A percentile compares a stretch with the other conserved stretches of the same genome.
phyloP scores from a whole-genome alignment of 92 coral and sea anemone genomes.

The Heteractis magnifica region DNA sequence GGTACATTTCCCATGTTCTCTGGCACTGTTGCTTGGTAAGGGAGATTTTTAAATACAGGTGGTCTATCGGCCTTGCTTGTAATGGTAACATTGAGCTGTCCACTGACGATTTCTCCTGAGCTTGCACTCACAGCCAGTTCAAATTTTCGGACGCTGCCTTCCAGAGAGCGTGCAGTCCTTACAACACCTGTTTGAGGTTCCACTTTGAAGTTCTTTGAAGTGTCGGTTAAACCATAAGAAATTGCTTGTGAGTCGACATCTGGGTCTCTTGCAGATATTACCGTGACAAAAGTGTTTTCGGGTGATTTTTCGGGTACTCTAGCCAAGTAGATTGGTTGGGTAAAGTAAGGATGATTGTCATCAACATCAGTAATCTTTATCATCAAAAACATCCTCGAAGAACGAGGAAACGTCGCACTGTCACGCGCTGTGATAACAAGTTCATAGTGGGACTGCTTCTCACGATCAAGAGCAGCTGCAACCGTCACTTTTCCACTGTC shows the following conservation, averaged over 20 bases:
- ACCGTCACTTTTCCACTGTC: slow-evolving; percentile 48
- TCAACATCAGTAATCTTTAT: slow-evolving; percentile 60
- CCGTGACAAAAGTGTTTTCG: slow-evolving; percentile 49
- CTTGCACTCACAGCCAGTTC: slow-evolving; percentile 27
- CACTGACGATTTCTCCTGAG: slow-evolving; percentile 12
- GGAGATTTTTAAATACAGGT: slow-evolving; percentile 41
- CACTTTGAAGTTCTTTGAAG: slow-evolving; percentile 24
- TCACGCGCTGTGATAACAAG: slow-evolving; percentile 68
- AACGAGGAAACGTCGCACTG: slow-evolving; percentile 61
- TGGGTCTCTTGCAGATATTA: slow-evolving; percentile 48
- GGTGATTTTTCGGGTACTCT: slow-evolving; percentile 43
- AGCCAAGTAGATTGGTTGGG: slow-evolving; percentile 54
- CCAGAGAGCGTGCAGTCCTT: slow-evolving; percentile 35
- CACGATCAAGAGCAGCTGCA: slow-evolving; percentile 55
- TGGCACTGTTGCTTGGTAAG: slow-evolving; percentile 46
- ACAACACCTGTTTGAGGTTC: slow-evolving; percentile 60
- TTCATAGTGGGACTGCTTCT: slow-evolving; percentile 42
- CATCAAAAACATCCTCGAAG: slow-evolving; percentile 59
- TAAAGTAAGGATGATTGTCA: slow-evolving; percentile 68
- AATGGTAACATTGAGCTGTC: slow-evolving; percentile 55
- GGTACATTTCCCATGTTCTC: slow-evolving; percentile 53
- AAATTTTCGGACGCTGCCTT: slow-evolving; percentile 14
- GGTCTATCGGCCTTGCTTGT: slow-evolving; percentile 51
- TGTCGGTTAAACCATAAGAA: slow-evolving; percentile 17
- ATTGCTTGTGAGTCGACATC: slow-evolving; percentile 29